Conservation (phyloP, 2,797 vertebrate species). For the Chlorospingus flavigularis region DNA sequence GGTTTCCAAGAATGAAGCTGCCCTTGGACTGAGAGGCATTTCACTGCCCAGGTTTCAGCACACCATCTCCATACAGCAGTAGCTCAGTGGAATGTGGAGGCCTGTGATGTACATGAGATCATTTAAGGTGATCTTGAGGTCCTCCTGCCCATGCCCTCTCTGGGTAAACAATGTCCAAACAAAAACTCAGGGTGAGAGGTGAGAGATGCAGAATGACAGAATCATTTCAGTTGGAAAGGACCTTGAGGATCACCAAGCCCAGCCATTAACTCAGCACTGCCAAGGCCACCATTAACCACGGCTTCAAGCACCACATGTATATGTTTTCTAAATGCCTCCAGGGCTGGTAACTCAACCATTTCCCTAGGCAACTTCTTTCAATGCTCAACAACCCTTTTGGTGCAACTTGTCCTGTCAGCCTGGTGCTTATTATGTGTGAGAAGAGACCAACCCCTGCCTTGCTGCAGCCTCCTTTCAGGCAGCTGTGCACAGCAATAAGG, state of each 20-base stretch:
- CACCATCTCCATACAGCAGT: background rate
- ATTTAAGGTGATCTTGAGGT: background rate
- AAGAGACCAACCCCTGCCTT: rapidly evolving
- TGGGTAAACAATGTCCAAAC: background rate
- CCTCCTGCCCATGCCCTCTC: background rate
- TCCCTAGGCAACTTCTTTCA: background rate
- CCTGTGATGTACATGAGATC: background rate
- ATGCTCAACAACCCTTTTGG: background rate
- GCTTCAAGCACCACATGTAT: background rate
- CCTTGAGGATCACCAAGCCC: background rate
- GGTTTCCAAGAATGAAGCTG: background rate
- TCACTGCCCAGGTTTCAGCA: background rate
- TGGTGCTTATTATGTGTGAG: background rate
- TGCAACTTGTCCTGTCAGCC: background rate
- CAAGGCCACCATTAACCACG: background rate
- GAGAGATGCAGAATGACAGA: background rate
- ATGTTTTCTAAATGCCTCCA: background rate
- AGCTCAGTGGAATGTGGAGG: background rate
- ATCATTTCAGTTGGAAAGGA: background rate
- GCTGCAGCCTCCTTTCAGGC: background rate
- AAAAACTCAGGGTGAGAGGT: background rate
- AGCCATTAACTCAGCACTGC: background rate
- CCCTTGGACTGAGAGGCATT: background rate
- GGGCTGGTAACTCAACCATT: background rate
- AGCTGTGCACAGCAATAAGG: background rate